Evolutionary conservation across 1,140 invertebrate species (phyloP).

Genomic region (Solen grandis): DNA sequence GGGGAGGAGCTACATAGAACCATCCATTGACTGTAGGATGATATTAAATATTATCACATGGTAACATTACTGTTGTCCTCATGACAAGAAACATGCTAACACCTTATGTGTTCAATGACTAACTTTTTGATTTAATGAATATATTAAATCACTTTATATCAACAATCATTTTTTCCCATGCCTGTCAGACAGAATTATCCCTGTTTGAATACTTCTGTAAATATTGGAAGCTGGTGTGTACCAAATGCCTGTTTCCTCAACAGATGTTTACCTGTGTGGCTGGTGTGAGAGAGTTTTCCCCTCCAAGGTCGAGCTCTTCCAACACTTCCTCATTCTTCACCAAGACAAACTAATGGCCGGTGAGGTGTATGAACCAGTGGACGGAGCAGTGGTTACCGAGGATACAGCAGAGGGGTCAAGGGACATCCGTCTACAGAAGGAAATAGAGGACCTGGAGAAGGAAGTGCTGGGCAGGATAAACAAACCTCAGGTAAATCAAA

Average conservation of each 20-base stretch:
- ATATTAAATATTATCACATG: no score
- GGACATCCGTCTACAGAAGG: constrained; percentile 18
- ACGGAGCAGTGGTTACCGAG: not conserved
- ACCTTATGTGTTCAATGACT: not conserved
- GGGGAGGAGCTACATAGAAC: no score
- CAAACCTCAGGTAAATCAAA: not conserved
- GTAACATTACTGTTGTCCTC: not conserved
- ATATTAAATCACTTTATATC: not conserved
- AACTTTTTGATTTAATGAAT: not conserved
- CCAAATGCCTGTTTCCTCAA: not conserved
- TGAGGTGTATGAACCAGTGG: constrained; percentile 5
- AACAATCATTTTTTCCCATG: not conserved
- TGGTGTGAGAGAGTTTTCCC: constrained; percentile 56
- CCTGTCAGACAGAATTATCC: not conserved
- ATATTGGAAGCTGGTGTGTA: not conserved
- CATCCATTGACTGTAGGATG: no score
- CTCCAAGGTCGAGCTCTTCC: constrained; percentile 39
- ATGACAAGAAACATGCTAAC: not conserved
- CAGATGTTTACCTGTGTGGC: constrained; percentile 48
- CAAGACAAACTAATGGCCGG: constrained; percentile 40
- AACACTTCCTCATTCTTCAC: constrained; percentile 47
- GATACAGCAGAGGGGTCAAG: not conserved
- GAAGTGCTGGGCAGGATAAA: constrained; percentile 24
- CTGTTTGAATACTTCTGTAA: not conserved
- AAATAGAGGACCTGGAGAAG: constrained; percentile 53